These are phyloP conservation scores for Tenrec ecaudatus DNA, from an alignment of 2,113 vertebrate genomes.

Conservation along the genomic window DNA sequence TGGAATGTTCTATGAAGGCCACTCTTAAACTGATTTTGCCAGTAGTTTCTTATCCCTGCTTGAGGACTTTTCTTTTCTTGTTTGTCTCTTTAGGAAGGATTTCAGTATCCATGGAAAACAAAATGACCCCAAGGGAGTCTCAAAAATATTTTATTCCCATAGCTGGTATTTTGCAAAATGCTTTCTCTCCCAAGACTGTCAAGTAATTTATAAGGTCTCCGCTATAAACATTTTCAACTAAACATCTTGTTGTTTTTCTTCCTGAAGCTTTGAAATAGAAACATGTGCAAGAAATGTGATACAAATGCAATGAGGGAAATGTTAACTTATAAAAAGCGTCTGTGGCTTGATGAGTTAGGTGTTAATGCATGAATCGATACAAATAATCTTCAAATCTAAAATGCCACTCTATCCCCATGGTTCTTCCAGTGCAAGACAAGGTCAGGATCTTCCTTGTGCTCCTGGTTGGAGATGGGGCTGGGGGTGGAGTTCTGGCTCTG, in stretches of 20 bases:
- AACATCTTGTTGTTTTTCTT: neutral
- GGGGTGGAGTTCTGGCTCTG: neutral
- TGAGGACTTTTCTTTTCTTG: neutral
- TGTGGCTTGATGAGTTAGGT: neutral
- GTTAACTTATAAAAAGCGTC: neutral
- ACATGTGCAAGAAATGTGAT: slow-evolving; percentile 28
- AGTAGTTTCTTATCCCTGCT: neutral
- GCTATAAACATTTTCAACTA: slow-evolving; percentile 46
- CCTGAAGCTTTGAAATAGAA: slow-evolving; percentile 54
- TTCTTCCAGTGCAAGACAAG: neutral
- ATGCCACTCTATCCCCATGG: neutral
- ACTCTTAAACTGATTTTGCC: neutral
- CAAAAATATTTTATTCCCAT: slow-evolving; percentile 51
- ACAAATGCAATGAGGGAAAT: slow-evolving; percentile 40
- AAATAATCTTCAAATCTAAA: neutral
- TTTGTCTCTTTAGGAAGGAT: slow-evolving; percentile 9
- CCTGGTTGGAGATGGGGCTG: neutral
- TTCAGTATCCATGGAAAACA: slow-evolving; percentile 15
- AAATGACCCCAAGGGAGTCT: neutral
- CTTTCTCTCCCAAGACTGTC: slow-evolving; percentile 49
- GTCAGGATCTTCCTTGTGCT: neutral
- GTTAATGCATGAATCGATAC: neutral
- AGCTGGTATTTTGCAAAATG: slow-evolving; percentile 59
- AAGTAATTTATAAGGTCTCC: slow-evolving; percentile 43
- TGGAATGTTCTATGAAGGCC: neutral